Conservation (phyloP, 2,797 vertebrate genomes). For the Bradypodion pumilum region DNA sequence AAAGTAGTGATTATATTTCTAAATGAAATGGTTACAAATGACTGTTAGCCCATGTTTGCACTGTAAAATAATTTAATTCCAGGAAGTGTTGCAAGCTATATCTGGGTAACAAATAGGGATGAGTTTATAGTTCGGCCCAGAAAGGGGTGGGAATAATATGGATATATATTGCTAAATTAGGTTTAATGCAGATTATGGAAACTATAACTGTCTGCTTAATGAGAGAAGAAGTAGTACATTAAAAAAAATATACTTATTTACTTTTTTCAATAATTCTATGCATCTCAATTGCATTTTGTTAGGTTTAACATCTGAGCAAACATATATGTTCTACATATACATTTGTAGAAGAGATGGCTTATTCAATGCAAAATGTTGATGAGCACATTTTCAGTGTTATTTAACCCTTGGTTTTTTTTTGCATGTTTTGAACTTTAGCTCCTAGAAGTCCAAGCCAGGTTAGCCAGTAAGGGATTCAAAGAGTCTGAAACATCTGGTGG, state of each 20-base stretch:
- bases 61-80: constrained; percentile 23
- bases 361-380: neutral
- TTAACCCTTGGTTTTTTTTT: neutral
- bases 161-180: neutral
- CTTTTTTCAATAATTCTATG: neutral
- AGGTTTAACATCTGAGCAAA: neutral
- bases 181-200: constrained; percentile 5
- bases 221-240: neutral
- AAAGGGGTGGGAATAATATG: neutral
- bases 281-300: neutral
- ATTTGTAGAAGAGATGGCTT: neutral
- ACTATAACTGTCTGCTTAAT: neutral
- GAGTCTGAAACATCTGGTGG: too few relatives aligned
- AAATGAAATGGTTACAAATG: neutral
- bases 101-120: neutral
- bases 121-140: constrained; percentile 3
- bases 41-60: neutral
- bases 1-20: neutral
- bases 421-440: too few relatives aligned
- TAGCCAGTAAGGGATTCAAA: too few relatives aligned
- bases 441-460: too few relatives aligned
- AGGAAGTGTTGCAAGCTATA: neutral
- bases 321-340: neutral
- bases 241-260: neutral
- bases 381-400: neutral